Percentiles rank a stretch among this genome's conserved stretches.
phyloP scores from a whole-genome alignment of 2,113 vertebrate genomes.

The Conger conger region DNA sequence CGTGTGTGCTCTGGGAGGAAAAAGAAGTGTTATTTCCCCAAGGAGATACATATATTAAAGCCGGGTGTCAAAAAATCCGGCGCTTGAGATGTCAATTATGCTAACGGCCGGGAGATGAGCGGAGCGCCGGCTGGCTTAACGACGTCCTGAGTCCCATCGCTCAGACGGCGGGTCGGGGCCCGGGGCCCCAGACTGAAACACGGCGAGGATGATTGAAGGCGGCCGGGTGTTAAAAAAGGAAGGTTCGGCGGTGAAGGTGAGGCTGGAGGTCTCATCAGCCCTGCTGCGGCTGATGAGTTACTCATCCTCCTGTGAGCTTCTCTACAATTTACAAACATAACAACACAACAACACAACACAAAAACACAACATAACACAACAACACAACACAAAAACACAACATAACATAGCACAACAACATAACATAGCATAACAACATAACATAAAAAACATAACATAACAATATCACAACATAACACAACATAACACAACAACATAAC shows the following conservation, averaged over 20 bases:
- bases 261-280: no score
- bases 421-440: no score
- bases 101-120: conserved; percentile 25
- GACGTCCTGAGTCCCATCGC: conserved; percentile 21
- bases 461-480: no score
- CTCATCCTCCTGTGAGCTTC: no score
- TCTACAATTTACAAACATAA: neutral
- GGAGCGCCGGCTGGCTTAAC: conserved; percentile 26
- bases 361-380: no score
- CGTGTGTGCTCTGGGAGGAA: conserved; percentile 41
- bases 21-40: conserved; percentile 52
- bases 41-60: conserved; percentile 50
- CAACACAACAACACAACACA: no score
- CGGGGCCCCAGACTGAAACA: conserved; percentile 33
- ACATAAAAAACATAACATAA: no score
- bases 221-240: neutral
- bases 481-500: no score
- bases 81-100: conserved; percentile 35
- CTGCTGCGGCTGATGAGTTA: no score
- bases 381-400: no score
- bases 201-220: conserved; percentile 37
- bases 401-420: no score
- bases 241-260: conserved; percentile 26
- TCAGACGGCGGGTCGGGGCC: conserved; percentile 41
- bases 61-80: conserved; percentile 38